Evolutionary conservation across 2,113 vertebrate species (phyloP), one percentile per base, ranked within the genome.

Genomic region (Salminus brasiliensis): DNA sequence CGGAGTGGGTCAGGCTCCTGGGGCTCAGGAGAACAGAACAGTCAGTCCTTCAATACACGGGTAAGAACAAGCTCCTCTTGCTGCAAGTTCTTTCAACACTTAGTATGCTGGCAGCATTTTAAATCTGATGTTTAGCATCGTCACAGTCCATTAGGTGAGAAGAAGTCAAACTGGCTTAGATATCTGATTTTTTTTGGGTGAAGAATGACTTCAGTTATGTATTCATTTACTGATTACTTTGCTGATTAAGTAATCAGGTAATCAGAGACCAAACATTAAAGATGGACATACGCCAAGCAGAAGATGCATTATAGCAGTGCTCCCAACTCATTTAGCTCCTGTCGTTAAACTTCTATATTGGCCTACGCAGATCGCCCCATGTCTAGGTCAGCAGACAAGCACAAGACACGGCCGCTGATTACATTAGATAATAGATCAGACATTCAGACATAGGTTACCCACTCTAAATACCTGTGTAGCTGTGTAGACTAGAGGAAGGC

Each of bases 21-120:
- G 98, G 94, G 91, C 75, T 60, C 92, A 29, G 91, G 92, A 82
- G 95, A 97, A 82, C 95, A 97, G 87, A 96, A 91, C 89, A 95
- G 92, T 85, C 92, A 95, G 65, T 92, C 97, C 0, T 98, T 97
- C 76, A 93, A 94, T 90, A 89, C 93, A 88, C 92, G 96, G 95
- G 98, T 99, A 94, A 87, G 93, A 41, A 68, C 13, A 30, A 53
- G 52, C 29, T 11, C 32, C n/a, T 1, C 13, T 34, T 2, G 15
- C 18, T 27, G 53, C 18, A 12, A 76, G 34, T 18, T 57, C 55
- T 72, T 25, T 27, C 53, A 71, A 32, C 63, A 62, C 3, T 4
- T 9, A 63, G 55, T 57, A 8, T 49, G 59, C 47, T 76, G 30
- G 7, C 52, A 4, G 23, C 5, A 25, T 25, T 41, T 25, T 15